Evolutionary conservation across 2,797 vertebrate genomes (phyloP).

Genomic region (Sebastes alutus): DNA sequence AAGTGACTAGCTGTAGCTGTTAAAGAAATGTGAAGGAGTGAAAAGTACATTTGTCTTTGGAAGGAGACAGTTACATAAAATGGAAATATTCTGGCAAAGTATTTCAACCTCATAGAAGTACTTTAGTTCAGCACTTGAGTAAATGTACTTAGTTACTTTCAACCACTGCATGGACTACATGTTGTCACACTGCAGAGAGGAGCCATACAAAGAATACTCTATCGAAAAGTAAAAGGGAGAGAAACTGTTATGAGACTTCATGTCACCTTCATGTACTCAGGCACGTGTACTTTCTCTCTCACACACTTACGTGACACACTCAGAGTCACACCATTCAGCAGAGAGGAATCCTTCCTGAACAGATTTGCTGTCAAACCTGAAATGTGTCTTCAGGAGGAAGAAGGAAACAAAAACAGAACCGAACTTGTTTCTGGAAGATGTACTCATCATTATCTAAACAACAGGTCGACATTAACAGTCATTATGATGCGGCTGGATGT

Average conservation of each 20-base stretch:
- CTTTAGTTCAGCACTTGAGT: background rate
- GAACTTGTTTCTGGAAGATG: slow-evolving; percentile 3
- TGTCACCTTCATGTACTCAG: background rate
- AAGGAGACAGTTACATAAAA: background rate
- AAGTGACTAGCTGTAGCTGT: background rate
- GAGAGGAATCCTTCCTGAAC: slow-evolving; percentile 37
- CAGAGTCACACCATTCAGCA: background rate
- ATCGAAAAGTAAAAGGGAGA: background rate
- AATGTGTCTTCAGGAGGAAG: slow-evolving; percentile 51
- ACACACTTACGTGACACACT: background rate
- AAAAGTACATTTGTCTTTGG: background rate
- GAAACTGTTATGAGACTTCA: background rate
- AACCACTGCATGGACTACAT: too few species aligned
- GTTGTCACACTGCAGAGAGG: background rate
- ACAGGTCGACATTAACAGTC: background rate
- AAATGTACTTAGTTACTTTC: background rate
- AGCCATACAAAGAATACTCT: background rate
- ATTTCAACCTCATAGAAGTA: background rate
- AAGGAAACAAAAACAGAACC: slow-evolving; percentile 34
- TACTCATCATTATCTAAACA: background rate
- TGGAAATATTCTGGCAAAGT: background rate
- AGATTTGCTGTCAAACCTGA: slow-evolving; percentile 59
- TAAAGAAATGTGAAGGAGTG: background rate
- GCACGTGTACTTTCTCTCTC: background rate
- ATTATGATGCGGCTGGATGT: background rate